These are phyloP conservation scores for Lottia gigantea DNA, from an alignment of 2,888 invertebrate species.

Conservation along the genomic window DNA sequence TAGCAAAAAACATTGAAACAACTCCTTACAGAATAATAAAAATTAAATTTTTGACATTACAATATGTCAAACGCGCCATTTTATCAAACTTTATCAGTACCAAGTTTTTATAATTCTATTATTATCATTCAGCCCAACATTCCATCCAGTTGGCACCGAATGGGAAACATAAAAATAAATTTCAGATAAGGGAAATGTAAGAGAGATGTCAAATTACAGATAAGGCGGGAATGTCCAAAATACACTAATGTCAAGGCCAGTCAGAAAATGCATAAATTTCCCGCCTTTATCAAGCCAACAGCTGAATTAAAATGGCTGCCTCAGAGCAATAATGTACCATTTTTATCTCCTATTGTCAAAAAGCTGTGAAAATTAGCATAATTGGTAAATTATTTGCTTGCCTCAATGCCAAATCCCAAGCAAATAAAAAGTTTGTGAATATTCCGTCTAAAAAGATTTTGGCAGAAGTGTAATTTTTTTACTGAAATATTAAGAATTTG, in stretches of 20 bases:
- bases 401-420: neutral
- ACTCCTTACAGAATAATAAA: no score
- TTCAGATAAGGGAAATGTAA: neutral
- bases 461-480: no score
- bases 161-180: neutral
- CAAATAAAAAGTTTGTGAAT: neutral
- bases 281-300: constrained; percentile 1
- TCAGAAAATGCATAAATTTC: neutral
- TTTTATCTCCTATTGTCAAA: constrained; percentile 3
- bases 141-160: neutral
- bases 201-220: neutral
- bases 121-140: neutral
- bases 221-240: neutral
- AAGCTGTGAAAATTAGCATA: neutral
- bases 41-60: no score
- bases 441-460: no score
- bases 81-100: no score
- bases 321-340: neutral
- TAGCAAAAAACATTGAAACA: no score
- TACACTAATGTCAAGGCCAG: neutral
- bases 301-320: constrained; percentile 2
- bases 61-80: no score
- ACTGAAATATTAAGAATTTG: no score
- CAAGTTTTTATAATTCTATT: no score
- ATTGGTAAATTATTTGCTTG: neutral